Evolutionary conservation across 2,797 vertebrate genomes (phyloP).

Genomic region (Sebastiscus tertius): DNA sequence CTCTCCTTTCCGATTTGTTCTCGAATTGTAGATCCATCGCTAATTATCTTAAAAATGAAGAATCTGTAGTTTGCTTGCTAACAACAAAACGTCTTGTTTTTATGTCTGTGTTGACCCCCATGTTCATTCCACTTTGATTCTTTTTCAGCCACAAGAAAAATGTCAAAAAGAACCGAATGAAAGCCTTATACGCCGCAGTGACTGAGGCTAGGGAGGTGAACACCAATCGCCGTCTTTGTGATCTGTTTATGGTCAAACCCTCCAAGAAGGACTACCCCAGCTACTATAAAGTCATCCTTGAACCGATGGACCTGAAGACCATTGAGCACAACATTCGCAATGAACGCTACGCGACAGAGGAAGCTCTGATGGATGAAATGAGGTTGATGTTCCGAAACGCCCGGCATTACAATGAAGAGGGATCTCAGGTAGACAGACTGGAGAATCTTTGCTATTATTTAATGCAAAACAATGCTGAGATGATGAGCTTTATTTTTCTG

Average conservation of each 20-base stretch:
- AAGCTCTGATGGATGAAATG: constrained; percentile 94
- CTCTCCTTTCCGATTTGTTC: background rate
- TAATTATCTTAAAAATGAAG: background rate
- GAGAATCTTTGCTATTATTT: background rate
- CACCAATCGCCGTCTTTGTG: constrained; percentile 92
- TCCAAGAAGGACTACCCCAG: constrained; percentile 99
- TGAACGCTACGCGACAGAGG: constrained; percentile 92
- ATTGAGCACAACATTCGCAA: constrained; percentile 94
- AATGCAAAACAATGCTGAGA: background rate
- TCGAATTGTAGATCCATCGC: background rate
- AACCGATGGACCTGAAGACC: constrained; percentile 98
- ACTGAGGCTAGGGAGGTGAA: constrained; percentile 89
- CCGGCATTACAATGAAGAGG: constrained; percentile 99
- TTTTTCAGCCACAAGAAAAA: constrained; percentile 92
- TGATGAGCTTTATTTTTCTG: background rate
- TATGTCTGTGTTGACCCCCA: background rate
- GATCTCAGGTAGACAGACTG: constrained; percentile 89
- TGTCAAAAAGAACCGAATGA: constrained; percentile 95
- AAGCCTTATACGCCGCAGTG: constrained; percentile 91
- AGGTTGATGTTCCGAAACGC: constrained; percentile 98
- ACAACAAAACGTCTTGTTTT: background rate
- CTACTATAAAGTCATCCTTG: constrained; percentile 98
- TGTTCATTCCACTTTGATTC: background rate
- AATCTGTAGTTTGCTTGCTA: background rate
- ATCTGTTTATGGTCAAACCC: constrained; percentile 98